phyloP scores from a whole-genome alignment of 2,797 vertebrate genomes.

The Rousettus madagascariensis region DNA sequence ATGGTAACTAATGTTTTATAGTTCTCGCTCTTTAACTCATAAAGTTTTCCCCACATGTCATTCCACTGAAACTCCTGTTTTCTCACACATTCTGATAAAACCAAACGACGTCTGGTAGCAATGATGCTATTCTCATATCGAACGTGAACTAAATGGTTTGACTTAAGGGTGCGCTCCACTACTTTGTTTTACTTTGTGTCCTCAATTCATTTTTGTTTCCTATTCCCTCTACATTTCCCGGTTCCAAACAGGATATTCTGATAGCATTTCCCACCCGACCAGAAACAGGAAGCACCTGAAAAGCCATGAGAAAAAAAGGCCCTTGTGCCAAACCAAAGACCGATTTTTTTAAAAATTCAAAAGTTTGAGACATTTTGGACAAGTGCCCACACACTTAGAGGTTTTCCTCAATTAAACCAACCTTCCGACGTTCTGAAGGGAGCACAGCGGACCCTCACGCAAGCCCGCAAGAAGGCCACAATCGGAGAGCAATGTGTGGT shows the following conservation, averaged over 20 bases:
- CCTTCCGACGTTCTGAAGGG: background rate
- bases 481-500: background rate
- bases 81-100: background rate
- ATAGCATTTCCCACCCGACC: slow-evolving; percentile 48
- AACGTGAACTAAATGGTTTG: background rate
- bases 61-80: background rate
- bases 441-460: rapidly evolving
- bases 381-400: background rate
- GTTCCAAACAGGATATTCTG: slow-evolving; percentile 48
- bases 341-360: background rate
- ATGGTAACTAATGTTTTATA: background rate
- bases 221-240: slow-evolving; percentile 47
- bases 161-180: background rate
- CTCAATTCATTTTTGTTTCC: slow-evolving; percentile 42
- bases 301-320: slow-evolving; percentile 30
- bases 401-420: background rate
- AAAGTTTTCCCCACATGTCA: background rate
- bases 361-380: background rate
- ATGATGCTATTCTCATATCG: background rate
- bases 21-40: background rate
- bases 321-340: slow-evolving; percentile 39
- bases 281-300: slow-evolving; percentile 75
- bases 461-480: rapidly evolving
- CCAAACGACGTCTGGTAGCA: background rate
- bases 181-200: background rate